A percentile compares a stretch with the other conserved stretches of the same genome.
Evolutionary conservation across 2,888 invertebrate genomes (phyloP).

Genomic region (Eupithecia vulgata): DNA sequence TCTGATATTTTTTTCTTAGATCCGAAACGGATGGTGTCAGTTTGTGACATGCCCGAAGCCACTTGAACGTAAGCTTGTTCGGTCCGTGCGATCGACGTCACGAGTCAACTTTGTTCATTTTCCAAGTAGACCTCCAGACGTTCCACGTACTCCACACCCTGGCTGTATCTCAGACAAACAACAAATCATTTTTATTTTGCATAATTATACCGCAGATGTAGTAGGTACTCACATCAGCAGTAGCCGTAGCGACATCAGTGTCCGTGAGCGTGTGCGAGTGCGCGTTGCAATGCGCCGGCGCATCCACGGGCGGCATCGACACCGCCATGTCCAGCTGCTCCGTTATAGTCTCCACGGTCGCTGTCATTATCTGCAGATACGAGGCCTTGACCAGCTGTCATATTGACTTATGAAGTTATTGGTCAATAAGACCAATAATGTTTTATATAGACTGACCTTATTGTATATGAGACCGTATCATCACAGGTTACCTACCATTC

Average conservation of each 20-base stretch:
- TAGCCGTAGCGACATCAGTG: slow-evolving; percentile 91
- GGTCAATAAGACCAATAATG: background rate
- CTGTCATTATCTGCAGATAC: slow-evolving; percentile 92
- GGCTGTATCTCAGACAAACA: too few relatives aligned
- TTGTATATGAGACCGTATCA: background rate
- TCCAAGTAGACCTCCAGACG: too few relatives aligned
- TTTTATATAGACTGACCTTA: too few relatives aligned
- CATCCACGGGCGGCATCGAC: slow-evolving; percentile 89
- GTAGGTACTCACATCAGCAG: slow-evolving; percentile 69
- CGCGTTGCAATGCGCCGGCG: slow-evolving; percentile 89
- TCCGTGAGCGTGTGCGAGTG: slow-evolving; percentile 94
- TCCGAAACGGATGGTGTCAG: too few relatives aligned
- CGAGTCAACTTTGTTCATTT: too few relatives aligned
- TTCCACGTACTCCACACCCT: too few relatives aligned
- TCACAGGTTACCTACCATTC: background rate
- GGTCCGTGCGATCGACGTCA: too few relatives aligned
- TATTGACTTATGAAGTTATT: background rate
- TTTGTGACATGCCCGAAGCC: too few relatives aligned
- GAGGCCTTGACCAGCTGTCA: background rate
- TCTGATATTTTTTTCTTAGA: too few relatives aligned
- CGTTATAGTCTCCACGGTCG: slow-evolving; percentile 96
- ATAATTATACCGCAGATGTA: background rate
- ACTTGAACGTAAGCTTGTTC: too few relatives aligned
- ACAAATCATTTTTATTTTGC: too few relatives aligned
- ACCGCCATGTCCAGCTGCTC: slow-evolving; percentile 95